Percentiles rank a stretch among this genome's conserved stretches.
phyloP scores from a whole-genome alignment of 2,113 vertebrate species.

The Zosterops hypoxanthus region DNA sequence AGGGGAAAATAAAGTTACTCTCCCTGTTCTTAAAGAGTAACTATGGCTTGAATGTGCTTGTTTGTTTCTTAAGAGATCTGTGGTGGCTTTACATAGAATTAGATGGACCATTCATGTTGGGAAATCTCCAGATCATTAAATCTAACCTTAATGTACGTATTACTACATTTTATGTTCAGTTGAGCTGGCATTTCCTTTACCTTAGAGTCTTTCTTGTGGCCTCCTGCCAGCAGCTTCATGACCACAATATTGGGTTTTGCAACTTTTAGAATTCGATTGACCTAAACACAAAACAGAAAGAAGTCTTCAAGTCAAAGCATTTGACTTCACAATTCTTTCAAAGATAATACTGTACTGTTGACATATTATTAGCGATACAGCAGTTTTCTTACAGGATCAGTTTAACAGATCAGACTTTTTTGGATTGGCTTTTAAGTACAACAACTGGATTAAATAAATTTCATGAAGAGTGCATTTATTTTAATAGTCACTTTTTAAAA shows the following conservation, averaged over 20 bases:
- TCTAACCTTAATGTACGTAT: too few relatives aligned
- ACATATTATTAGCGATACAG: neutral
- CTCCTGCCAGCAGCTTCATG: slow-evolving; percentile 96
- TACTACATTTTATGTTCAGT: neutral
- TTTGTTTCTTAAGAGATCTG: neutral
- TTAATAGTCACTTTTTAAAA: neutral
- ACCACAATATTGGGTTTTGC: slow-evolving; percentile 98
- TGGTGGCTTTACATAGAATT: neutral
- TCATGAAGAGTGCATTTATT: neutral
- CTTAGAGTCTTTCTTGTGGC: slow-evolving; percentile 98
- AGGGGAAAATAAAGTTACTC: neutral
- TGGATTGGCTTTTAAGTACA: neutral
- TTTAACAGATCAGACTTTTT: neutral
- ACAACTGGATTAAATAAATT: neutral
- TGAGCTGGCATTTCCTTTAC: slow-evolving; percentile 71
- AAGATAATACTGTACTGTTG: neutral
- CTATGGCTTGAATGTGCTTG: neutral
- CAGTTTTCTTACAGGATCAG: neutral
- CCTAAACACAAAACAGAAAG: slow-evolving; percentile 74
- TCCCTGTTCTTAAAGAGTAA: neutral
- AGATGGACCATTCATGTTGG: neutral
- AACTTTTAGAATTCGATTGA: slow-evolving; percentile 93
- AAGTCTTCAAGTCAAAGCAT: neutral
- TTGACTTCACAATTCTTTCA: neutral
- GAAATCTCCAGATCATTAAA: neutral